Conservation (phyloP, 2,113 vertebrate species). For the Eclectus roratus region DNA sequence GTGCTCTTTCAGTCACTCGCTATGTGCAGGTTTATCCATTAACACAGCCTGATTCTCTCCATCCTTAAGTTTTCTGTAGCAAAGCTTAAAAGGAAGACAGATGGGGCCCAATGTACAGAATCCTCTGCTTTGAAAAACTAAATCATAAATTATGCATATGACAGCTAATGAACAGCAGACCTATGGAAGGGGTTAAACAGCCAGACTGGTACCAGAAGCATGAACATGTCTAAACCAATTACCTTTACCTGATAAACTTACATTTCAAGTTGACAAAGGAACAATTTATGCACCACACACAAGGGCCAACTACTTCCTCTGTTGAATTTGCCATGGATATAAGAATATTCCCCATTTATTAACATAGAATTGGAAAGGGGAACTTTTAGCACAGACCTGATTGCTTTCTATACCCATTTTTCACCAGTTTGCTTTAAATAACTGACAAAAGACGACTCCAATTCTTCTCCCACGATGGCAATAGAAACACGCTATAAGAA, state of each 20-base stretch:
- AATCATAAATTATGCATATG: conserved; percentile 5
- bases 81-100: not conserved
- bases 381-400: not conserved
- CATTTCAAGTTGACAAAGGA: not conserved
- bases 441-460: not conserved
- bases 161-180: conserved; percentile 4
- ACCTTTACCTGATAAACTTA: conserved; percentile 14
- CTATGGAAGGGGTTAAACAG: not conserved
- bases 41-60: not conserved
- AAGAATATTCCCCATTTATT: conserved; percentile 16
- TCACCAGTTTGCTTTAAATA: not conserved
- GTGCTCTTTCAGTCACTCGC: not conserved
- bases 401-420: not conserved
- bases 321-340: conserved; percentile 32
- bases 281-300: not conserved
- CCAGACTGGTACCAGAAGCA: not conserved
- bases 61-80: not conserved
- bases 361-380: not conserved
- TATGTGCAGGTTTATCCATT: not conserved
- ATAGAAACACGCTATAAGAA: not conserved
- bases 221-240: not conserved
- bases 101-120: not conserved
- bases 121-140: conserved; percentile 1
- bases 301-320: not conserved
- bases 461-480: not conserved